Evolutionary conservation across 2,888 invertebrate species (phyloP).

Genomic region (Bombyx huttoni): DNA sequence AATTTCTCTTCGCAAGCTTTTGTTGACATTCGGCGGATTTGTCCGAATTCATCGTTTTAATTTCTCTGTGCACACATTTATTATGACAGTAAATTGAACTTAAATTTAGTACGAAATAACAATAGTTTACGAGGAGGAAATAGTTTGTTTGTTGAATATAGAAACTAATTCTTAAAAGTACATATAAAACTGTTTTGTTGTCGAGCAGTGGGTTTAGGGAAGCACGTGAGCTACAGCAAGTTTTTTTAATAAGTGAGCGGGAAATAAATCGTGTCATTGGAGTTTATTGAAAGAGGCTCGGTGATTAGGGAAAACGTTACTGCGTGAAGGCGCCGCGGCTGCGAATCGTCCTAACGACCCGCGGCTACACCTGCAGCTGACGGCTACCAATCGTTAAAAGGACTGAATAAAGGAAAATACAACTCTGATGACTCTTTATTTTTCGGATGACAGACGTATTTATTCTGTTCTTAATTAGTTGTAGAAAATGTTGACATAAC

Average conservation of each 20-base stretch:
- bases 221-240: not conserved
- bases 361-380: constrained; percentile 45
- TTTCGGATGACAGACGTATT: constrained; percentile 3
- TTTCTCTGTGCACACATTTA: constrained; percentile 1
- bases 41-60: constrained; percentile 11
- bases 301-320: constrained; percentile 27
- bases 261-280: constrained; percentile 16
- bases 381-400: constrained; percentile 37
- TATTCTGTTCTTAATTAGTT: not conserved
- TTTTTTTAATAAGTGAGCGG: constrained; percentile 1
- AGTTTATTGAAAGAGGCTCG: constrained; percentile 22
- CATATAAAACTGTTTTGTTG: too few species aligned
- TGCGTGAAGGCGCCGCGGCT: constrained; percentile 13
- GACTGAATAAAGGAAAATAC: constrained; percentile 35
- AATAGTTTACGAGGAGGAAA: too few species aligned
- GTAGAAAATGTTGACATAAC: not conserved
- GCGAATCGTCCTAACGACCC: constrained; percentile 41
- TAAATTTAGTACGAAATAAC: not conserved
- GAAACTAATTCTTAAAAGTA: too few species aligned
- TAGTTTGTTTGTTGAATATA: too few species aligned
- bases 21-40: constrained; percentile 22
- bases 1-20: constrained; percentile 25
- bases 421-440: constrained; percentile 26
- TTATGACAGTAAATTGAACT: not conserved
- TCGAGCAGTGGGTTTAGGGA: too few species aligned